A percentile compares a stretch with the other conserved stretches of the same genome.
Evolutionary conservation across 2,113 vertebrate genomes (phyloP).

Genomic region (Corvus moneduloides): DNA sequence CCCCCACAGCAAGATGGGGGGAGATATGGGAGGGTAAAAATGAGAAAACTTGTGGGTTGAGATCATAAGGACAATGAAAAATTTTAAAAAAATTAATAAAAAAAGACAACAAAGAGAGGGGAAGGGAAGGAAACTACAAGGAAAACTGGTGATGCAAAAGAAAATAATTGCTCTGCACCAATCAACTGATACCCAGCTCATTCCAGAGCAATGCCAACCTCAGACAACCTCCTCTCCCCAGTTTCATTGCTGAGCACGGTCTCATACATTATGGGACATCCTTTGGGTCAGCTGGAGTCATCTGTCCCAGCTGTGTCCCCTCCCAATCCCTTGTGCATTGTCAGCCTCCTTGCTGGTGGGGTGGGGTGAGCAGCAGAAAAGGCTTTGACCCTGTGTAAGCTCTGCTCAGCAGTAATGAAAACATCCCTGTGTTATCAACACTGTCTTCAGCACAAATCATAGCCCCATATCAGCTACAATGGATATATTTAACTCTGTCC

Average conservation of each 20-base stretch:
- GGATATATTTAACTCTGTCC: neutral
- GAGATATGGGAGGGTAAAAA: neutral
- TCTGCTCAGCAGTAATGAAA: neutral
- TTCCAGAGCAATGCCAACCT: rapidly evolving
- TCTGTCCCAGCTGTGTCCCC: neutral
- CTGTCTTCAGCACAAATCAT: neutral
- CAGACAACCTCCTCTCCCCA: rapidly evolving
- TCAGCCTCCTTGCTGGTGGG: rapidly evolving
- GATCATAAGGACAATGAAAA: neutral
- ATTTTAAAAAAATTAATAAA: neutral
- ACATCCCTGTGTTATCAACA: neutral
- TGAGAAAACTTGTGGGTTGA: neutral
- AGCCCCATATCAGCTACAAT: neutral
- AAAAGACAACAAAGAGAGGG: rapidly evolving
- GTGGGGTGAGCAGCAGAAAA: rapidly evolving
- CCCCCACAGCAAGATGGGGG: neutral
- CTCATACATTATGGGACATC: rapidly evolving
- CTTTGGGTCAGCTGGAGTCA: neutral
- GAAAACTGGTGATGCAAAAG: neutral
- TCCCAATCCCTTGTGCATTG: rapidly evolving
- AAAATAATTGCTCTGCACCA: neutral
- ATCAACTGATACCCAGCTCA: rapidly evolving
- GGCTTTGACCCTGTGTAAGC: neutral
- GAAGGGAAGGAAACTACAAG: neutral
- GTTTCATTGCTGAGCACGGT: rapidly evolving